Base-by-base conservation (phyloP, 2,888 invertebrate genomes). In the Hymenopus coronatus region DNA sequence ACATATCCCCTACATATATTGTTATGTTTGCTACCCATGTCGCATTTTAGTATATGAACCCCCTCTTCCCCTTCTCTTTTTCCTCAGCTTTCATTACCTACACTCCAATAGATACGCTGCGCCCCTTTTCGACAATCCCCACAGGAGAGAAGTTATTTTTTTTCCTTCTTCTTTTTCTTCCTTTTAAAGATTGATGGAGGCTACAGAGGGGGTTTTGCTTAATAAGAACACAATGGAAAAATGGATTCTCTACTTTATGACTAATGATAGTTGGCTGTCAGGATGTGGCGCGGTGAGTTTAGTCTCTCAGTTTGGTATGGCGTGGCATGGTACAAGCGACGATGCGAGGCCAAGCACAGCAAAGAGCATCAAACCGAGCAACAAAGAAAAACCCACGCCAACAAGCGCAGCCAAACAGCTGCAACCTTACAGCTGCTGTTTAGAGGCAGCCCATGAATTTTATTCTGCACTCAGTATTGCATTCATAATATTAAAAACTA, bases 161-260 rank as follows among this genome's bases (percentile, higher is more conserved):
- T 40, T n/a, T n/a, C n/a, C n/a, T n/a, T n/a, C n/a, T n/a, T 40
- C 40, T 28, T 88, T 54, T 83, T 83, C 85, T 70, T 70, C 54
- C 54, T 28, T 88, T 82, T 54, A 84, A 89, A 90, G 90, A 90
- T 90, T 90, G 90, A 90, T 90, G 90, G 89, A 90, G 90, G 88
- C 88, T 89, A 28, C 30, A 87, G 87, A 84, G 90, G 88, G 89
- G 89, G 88, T 84, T 89, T 89, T 89, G 89, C 90, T 91, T 91
- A 91, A 91, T 91, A 91, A 90, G 90, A 91, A 91, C 89, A 91
- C 91, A 91, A 91, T 90, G 88, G 90, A 91, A 91, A 91, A 91
- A 91, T 91, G 91, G 90, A 91, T 90, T 91, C 90, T 89, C 89
- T 85, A 89, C 88, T 89, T 91, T 90, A 91, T 91, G 91, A 91